Conservation (phyloP, 1,140 invertebrate species). For the Caligus rogercresseyi region DNA sequence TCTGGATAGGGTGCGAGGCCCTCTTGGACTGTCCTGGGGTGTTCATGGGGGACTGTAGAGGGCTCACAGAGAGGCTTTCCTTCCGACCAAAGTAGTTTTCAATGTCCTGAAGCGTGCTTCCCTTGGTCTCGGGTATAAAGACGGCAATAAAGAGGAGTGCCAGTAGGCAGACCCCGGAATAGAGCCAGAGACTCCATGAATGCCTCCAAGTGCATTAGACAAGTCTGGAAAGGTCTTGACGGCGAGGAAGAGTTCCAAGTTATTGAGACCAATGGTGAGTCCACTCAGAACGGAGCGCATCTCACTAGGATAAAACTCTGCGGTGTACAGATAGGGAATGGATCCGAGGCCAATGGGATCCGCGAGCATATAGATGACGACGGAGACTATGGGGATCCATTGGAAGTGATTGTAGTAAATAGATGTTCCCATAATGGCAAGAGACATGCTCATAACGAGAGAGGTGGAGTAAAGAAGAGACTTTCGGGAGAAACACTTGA, state of each 20-base stretch:
- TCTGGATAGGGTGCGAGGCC: constrained; percentile 1
- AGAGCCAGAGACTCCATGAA: constrained; percentile 4
- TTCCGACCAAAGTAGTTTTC: constrained; percentile 4
- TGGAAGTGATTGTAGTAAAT: background rate
- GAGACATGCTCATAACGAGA: background rate
- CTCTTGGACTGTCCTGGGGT: background rate
- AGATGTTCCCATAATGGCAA: background rate
- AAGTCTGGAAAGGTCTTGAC: constrained; percentile 5
- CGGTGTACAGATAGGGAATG: background rate
- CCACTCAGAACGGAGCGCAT: constrained; percentile 6
- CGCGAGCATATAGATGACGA: constrained; percentile 4
- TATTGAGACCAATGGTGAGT: background rate
- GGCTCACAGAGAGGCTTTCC: background rate
- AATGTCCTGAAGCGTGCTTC: constrained; percentile 1
- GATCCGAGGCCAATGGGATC: background rate
- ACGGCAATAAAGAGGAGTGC: background rate
- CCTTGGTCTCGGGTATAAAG: background rate
- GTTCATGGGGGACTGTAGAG: background rate
- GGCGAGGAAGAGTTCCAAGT: constrained; percentile 1
- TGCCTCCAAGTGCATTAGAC: background rate
- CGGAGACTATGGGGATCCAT: background rate
- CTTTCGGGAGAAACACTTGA: background rate
- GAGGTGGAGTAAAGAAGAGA: background rate
- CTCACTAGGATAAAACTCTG: constrained; percentile 4
- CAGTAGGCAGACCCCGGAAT: background rate